These are phyloP conservation scores for Hypolimnas misippus DNA, from an alignment of 2,888 invertebrate species.

Conservation along the genomic window DNA sequence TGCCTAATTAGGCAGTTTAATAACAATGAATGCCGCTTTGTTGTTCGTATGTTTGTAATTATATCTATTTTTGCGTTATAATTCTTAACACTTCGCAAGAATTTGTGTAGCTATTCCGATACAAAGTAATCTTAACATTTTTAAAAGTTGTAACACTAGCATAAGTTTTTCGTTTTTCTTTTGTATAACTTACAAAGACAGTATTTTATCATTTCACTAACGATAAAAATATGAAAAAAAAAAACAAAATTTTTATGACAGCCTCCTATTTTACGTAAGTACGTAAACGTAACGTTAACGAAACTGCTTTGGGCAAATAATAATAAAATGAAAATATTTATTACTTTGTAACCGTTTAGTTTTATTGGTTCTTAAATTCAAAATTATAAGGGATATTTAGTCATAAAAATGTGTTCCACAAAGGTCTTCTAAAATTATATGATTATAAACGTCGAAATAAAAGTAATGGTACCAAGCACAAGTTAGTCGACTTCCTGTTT, in stretches of 20 bases:
- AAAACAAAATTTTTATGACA: too few relatives aligned
- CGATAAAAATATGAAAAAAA: neutral
- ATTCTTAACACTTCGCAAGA: constrained; percentile 9
- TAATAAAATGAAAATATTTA: constrained; percentile 38
- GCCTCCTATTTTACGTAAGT: neutral
- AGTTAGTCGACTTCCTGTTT: constrained; percentile 1
- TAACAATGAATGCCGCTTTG: constrained; percentile 52
- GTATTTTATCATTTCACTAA: neutral
- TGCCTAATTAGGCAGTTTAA: constrained; percentile 57
- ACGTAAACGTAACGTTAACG: constrained; percentile 8
- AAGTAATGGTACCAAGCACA: neutral
- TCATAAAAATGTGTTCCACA: constrained; percentile 28
- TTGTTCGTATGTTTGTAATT: constrained; percentile 33
- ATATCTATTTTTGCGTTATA: constrained; percentile 23
- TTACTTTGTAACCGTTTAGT: constrained; percentile 30
- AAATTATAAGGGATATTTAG: constrained; percentile 33
- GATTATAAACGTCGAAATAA: neutral
- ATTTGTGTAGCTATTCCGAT: neutral
- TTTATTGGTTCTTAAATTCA: constrained; percentile 37
- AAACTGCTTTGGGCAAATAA: constrained; percentile 29
- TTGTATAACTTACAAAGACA: too few relatives aligned
- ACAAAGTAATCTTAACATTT: neutral
- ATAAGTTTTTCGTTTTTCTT: too few relatives aligned
- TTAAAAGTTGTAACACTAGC: neutral
- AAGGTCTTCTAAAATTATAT: constrained; percentile 1